Conservation (phyloP, 2,797 vertebrate species). For the Halcyon leucocephala region DNA sequence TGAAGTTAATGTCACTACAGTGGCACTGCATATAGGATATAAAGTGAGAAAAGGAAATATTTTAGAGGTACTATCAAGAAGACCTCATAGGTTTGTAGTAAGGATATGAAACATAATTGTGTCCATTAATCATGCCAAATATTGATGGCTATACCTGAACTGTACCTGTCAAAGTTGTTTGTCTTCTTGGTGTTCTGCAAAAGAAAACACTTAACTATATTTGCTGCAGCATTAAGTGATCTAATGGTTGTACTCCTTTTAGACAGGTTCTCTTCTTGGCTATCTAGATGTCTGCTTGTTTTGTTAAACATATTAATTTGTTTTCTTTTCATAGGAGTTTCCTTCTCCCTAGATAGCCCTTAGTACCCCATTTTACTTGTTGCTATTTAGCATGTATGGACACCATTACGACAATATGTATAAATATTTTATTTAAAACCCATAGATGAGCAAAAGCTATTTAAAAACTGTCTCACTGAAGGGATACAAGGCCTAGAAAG, state of each 20-base stretch:
- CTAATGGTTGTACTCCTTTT: background rate
- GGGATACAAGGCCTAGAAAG: background rate
- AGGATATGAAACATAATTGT: background rate
- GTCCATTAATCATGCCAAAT: background rate
- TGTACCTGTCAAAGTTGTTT: background rate
- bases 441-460: background rate
- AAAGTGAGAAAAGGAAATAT: background rate
- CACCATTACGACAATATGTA: background rate
- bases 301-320: background rate
- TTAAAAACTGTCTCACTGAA: background rate
- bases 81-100: background rate
- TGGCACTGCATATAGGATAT: background rate
- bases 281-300: background rate
- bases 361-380: background rate
- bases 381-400: accelerated
- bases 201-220: background rate
- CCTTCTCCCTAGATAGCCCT: background rate
- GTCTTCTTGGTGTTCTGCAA: background rate
- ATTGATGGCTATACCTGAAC: background rate
- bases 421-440: background rate
- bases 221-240: background rate
- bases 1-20: background rate
- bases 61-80: background rate
- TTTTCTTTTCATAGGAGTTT: background rate
- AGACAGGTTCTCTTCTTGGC: background rate